Base-by-base conservation (phyloP, 2,888 invertebrate genomes). In the Dascillus cervinus region DNA sequence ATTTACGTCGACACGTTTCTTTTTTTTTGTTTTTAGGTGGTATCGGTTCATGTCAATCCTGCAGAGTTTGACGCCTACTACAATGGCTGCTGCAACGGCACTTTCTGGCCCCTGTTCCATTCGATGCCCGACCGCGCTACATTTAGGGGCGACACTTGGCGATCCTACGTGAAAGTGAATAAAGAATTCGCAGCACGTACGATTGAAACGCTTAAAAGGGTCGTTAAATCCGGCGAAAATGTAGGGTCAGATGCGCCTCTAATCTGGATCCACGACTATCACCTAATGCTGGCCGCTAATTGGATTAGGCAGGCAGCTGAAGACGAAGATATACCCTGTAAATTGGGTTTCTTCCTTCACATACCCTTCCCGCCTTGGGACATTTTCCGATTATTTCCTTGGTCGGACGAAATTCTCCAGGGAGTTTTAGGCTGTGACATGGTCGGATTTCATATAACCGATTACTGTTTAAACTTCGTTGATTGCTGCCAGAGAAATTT, bases 331-430 rank as follows among this genome's bases (percentile, higher is more conserved):
- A 68, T 89, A 12, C 73, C 76, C 39, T 82, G 81, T 55, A 87
- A 88, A 58, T 65, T 92, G 43, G 91, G 89, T 13, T 94, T 94
- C 69, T 94, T 94, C 66, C 71, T 94, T 39, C 94, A 94, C 65
- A 94, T 94, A 53, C 94, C 94, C 0, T 94, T 94, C 63, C 91
- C 91, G 8, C 83, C 91, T 8, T 92, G 91, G 87, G 92, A 92
- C 55, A 89, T 91, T 46, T 90, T 88, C 63, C 72, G 90, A 38
- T 69, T 91, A 28, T 83, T 92, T 52, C 90, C 90, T 2, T 89
- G 90, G 87, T 83, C 87, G n/a, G 90, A 90, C 63, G 91, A 91
- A 67, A 82, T 94, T 32, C 71, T 94, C 13, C 89, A 91, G 63
- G 92, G 92, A 42, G 84, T 94, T 73, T 71, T 94, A 29, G 83